Base-by-base conservation (phyloP, 2,113 vertebrate genomes). In the Coreoperca whiteheadi region DNA sequence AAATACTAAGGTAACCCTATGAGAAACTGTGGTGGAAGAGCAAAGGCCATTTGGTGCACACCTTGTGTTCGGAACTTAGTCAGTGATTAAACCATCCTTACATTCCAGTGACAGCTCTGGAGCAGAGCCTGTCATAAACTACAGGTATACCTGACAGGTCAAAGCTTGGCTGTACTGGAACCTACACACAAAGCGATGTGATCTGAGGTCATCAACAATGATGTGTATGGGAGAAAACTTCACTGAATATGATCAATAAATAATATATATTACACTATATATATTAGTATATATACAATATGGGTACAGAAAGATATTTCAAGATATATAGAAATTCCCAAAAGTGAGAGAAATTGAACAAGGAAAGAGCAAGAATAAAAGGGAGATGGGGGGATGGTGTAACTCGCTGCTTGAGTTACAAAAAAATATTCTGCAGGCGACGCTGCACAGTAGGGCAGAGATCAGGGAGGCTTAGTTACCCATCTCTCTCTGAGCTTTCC, bases 401-500 rank as follows among this genome's bases (percentile, higher is more conserved):
- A 73, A 41, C 53, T 65, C 32, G 21, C 76, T 80, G 71, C 74
- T 81, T 64, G 23, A 76, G 39, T 69, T 69, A 14, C 79, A 81
- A 30, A 16, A 81, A 30, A 12, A 21, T 1, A 41, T 12, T 67
- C 74, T 87, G 63, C 63, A 82, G 63, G 80, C 60, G 2, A 54
- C 68, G 72, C 81, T 71, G 70, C 72, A 65, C 68, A 72, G 74
- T 20, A 39, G 86, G 73, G 50, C 77, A 90, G 70, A 76, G 79
- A 87, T 88, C 84, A 88, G 53, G 64, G 59, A 83, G 46, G 23
- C 69, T 79, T 83, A 82, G 73, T 74, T 84, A 48, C 46, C 69
- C 56, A 76, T 75, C n/a, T 66, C 57, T 64, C 75, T 75, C 64
- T 69, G 56, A 78, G 70, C 56, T 82, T 84, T 82, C 12, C 34